Conservation (phyloP, 2,888 invertebrate genomes). For the Gymnocheta viridis region DNA sequence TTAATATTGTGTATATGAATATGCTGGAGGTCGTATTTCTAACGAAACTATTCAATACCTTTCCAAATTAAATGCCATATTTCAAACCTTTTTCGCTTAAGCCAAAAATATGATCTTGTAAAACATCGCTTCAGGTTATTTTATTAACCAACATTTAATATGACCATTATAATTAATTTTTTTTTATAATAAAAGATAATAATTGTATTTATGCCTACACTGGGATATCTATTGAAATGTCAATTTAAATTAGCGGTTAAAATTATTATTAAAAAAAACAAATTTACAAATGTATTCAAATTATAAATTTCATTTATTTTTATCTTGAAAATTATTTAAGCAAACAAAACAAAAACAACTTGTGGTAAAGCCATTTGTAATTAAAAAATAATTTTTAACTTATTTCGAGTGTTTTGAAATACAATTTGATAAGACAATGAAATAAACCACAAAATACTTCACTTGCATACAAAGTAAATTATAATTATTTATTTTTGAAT, state of each 20-base stretch:
- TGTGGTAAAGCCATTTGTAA: constrained; percentile 1
- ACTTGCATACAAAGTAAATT: neutral
- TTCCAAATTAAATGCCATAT: neutral
- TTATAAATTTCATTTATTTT: constrained; percentile 12
- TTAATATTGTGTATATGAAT: neutral
- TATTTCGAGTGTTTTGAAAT: neutral
- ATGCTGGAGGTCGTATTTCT: neutral
- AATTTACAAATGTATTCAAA: neutral
- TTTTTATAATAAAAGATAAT: neutral
- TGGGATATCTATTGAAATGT: constrained; percentile 45
- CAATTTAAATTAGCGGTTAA: constrained; percentile 45
- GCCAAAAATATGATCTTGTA: neutral
- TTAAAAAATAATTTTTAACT: constrained; percentile 1
- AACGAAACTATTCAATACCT: neutral
- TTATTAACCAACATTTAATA: neutral
- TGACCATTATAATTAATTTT: neutral
- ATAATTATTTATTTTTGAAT: constrained; percentile 11
- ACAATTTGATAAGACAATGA: constrained; percentile 38
- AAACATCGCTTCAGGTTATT: neutral
- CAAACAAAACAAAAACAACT: neutral
- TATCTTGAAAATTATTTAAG: neutral
- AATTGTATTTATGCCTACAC: constrained; percentile 17
- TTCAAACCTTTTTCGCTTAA: neutral
- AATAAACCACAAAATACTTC: constrained; percentile 25
- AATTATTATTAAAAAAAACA: constrained; percentile 14